Percentiles rank a stretch among this genome's conserved stretches.
Conservation (phyloP, 2,888 invertebrate genomes). For the Microctonus aethiopoides region DNA sequence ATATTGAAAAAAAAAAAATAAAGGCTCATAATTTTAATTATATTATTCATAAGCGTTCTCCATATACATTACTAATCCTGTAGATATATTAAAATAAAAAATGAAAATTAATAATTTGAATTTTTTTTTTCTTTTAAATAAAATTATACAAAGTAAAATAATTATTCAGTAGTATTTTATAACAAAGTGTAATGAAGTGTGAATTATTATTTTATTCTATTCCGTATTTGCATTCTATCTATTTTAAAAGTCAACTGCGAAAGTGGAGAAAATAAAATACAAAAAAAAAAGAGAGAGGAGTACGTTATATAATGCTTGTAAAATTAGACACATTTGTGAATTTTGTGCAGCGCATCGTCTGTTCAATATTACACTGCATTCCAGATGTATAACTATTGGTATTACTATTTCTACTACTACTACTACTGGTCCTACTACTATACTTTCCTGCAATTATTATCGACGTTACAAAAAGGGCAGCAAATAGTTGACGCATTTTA, state of each 20-base stretch:
- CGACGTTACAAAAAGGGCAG: neutral
- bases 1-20: neutral
- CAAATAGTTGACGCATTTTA: too few relatives aligned
- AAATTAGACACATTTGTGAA: neutral
- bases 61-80: too few relatives aligned
- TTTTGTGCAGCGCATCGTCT: neutral
- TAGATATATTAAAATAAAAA: too few relatives aligned
- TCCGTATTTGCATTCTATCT: neutral
- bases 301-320: neutral
- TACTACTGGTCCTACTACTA: too few relatives aligned
- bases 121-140: neutral
- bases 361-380: neutral
- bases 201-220: neutral
- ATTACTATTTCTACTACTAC: too few relatives aligned
- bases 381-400: too few relatives aligned
- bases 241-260: neutral
- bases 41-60: too few relatives aligned
- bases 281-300: conserved; percentile 3
- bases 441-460: neutral
- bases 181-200: neutral
- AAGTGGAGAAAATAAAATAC: neutral
- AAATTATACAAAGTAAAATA: too few relatives aligned
- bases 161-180: neutral
- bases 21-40: neutral
- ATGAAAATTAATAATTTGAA: neutral